Conservation (phyloP, 2,113 vertebrate species). For the Nycticorax nycticorax region DNA sequence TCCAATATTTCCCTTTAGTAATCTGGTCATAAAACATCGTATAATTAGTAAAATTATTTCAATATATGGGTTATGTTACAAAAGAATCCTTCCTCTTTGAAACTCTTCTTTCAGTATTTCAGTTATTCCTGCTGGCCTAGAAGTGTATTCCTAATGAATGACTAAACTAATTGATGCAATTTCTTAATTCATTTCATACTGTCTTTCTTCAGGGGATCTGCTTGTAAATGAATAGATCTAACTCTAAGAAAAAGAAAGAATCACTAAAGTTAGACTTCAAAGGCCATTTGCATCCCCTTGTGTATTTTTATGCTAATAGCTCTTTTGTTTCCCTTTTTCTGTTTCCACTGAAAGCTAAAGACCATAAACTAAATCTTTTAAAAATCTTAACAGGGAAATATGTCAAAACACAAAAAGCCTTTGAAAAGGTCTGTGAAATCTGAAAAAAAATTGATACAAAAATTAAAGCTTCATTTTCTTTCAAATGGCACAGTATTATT, state of each 20-base stretch:
- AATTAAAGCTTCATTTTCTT: neutral
- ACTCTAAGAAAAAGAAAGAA: neutral
- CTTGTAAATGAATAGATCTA: neutral
- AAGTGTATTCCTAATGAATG: neutral
- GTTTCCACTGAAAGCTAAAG: neutral
- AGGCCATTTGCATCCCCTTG: neutral
- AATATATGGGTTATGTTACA: neutral
- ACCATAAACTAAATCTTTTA: neutral
- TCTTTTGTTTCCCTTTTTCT: neutral
- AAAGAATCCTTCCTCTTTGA: neutral
- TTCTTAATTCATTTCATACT: neutral
- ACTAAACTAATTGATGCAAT: neutral
- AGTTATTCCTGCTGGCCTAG: neutral
- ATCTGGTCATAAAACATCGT: neutral
- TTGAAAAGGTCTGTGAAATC: neutral
- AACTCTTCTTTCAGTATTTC: neutral
- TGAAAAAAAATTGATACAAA: neutral
- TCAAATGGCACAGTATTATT: neutral
- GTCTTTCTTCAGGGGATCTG: neutral
- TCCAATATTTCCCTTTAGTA: neutral
- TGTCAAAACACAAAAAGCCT: neutral
- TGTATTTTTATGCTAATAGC: neutral
- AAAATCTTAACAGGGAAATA: neutral
- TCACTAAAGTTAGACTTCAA: neutral
- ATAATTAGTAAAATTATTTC: neutral